Evolutionary conservation across 2,888 invertebrate species (phyloP).

Genomic region (Parnassius smintheus): DNA sequence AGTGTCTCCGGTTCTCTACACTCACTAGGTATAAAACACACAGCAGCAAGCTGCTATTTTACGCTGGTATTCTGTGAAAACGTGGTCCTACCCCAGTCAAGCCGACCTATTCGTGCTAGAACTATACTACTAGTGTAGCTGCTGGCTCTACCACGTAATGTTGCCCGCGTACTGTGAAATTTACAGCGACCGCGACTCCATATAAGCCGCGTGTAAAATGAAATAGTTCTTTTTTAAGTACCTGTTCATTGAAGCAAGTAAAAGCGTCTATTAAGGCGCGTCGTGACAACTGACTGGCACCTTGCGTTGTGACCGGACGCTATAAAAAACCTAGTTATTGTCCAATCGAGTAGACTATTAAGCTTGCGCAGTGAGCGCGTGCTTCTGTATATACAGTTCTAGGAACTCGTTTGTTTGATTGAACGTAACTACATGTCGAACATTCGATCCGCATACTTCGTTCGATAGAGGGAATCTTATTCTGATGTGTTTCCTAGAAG

Average conservation of each 20-base stretch:
- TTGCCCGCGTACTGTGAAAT: no score
- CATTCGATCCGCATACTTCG: conserved; percentile 29
- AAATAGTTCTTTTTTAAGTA: conserved; percentile 19
- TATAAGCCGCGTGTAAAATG: conserved; percentile 2
- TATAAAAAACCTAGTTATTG: conserved; percentile 48
- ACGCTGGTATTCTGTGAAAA: no score
- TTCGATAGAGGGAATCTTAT: conserved; percentile 29
- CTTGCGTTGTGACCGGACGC: conserved; percentile 49
- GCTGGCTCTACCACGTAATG: no score
- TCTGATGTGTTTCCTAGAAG: conserved; percentile 5
- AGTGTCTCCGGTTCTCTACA: no score
- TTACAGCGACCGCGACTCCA: no score
- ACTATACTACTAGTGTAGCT: no score
- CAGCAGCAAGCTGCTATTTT: no score
- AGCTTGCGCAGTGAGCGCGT: conserved; percentile 46
- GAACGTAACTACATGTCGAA: conserved; percentile 34
- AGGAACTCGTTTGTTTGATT: conserved; percentile 39
- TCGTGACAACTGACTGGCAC: conserved; percentile 34
- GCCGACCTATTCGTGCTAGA: no score
- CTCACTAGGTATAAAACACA: no score
- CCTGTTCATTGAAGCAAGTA: conserved; percentile 19
- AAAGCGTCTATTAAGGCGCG: conserved; percentile 30
- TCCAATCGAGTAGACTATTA: conserved; percentile 52
- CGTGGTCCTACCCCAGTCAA: no score
- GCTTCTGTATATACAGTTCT: conserved; percentile 46